phyloP scores from a whole-genome alignment of 2,888 invertebrate genomes.

The Baronia brevicornis region DNA sequence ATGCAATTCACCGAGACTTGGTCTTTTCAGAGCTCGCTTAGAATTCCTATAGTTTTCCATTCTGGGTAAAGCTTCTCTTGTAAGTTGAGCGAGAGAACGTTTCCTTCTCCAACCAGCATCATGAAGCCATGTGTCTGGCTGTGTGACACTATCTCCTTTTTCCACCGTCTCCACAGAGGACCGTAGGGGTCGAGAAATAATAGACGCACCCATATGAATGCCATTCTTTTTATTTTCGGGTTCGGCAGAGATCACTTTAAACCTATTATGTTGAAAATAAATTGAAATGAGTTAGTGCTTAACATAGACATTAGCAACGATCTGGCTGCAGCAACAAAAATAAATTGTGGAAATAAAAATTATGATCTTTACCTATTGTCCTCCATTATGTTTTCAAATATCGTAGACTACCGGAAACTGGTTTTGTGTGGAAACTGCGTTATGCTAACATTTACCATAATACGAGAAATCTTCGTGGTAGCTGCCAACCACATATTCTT shows the following conservation, averaged over 20 bases:
- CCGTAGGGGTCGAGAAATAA: conserved; percentile 58
- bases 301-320: background rate
- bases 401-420: conserved; percentile 45
- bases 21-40: conserved; percentile 84
- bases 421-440: conserved; percentile 32
- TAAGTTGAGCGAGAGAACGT: conserved; percentile 79
- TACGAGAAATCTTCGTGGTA: conserved; percentile 24
- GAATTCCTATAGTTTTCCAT: conserved; percentile 89
- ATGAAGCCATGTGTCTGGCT: conserved; percentile 61
- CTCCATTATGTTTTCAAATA: conserved; percentile 36
- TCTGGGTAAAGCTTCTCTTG: conserved; percentile 86
- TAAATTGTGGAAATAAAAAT: background rate
- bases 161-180: conserved; percentile 49
- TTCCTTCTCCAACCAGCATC: conserved; percentile 70
- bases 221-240: conserved; percentile 61
- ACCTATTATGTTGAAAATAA: conserved; percentile 38
- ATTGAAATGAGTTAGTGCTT: background rate
- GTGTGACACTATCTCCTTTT: conserved; percentile 34
- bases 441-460: conserved; percentile 27
- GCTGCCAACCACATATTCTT: conserved; percentile 51
- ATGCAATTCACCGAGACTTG: conserved; percentile 89
- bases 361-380: conserved; percentile 42
- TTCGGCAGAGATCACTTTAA: conserved; percentile 57
- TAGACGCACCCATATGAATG: conserved; percentile 62
- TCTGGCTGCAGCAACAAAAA: too few relatives aligned